Evolutionary conservation across 2,113 vertebrate species (phyloP).

Genomic region (Todiramphus chloris): DNA sequence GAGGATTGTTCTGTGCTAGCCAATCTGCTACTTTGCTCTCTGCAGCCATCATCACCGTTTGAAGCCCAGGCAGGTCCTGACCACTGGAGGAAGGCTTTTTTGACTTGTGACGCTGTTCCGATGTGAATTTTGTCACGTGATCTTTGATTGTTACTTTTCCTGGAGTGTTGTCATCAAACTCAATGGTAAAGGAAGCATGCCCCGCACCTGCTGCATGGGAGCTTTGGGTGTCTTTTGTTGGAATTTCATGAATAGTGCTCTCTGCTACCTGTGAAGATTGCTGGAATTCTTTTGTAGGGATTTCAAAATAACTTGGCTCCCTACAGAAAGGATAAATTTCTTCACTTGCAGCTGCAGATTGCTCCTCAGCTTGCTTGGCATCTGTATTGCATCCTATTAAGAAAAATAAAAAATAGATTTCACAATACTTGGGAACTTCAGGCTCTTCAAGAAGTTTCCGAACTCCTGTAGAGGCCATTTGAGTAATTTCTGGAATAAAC

Average conservation of each 20-base stretch:
- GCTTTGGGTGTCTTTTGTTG: constrained; percentile 91
- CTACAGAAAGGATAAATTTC: constrained; percentile 81
- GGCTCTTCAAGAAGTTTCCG: constrained; percentile 15
- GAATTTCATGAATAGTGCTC: constrained; percentile 90
- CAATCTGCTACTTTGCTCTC: constrained; percentile 99
- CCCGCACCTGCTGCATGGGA: constrained; percentile 82
- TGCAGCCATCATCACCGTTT: constrained; percentile 94
- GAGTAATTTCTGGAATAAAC: constrained; percentile 35
- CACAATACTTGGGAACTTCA: constrained; percentile 60
- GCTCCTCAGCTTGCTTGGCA: constrained; percentile 81
- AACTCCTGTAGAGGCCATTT: constrained; percentile 35
- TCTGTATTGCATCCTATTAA: constrained; percentile 83
- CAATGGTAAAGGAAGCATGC: constrained; percentile 98
- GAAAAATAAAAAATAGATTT: constrained; percentile 73
- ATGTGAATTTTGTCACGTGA: constrained; percentile 90
- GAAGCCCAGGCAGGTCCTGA: constrained; percentile 91
- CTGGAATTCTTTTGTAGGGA: constrained; percentile 92
- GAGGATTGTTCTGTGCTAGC: constrained; percentile 97
- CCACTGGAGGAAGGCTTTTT: constrained; percentile 82
- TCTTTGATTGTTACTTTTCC: constrained; percentile 99
- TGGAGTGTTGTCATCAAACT: constrained; percentile 94
- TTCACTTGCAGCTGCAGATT: constrained; percentile 79
- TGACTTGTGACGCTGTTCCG: constrained; percentile 86
- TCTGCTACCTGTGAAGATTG: constrained; percentile 79
- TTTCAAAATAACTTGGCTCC: constrained; percentile 94